Evolutionary conservation across 2,113 vertebrate species (phyloP).

Genomic region (Spizaetus ornatus): DNA sequence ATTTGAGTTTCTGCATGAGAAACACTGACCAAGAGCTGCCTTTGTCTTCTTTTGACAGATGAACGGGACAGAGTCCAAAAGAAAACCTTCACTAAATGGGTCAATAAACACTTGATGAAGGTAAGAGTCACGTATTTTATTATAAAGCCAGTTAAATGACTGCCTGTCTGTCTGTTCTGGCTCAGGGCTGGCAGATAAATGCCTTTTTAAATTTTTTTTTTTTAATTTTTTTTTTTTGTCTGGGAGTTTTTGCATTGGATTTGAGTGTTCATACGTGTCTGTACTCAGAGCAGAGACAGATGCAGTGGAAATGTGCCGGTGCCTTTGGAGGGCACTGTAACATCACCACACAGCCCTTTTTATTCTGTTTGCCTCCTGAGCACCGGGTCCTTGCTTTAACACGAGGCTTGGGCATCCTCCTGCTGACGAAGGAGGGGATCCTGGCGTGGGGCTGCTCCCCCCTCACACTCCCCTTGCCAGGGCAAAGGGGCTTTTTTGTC

Average conservation of each 20-base stretch:
- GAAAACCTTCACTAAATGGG: slow-evolving; percentile 98
- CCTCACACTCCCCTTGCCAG: no score
- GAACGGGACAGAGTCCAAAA: slow-evolving; percentile 98
- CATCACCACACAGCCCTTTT: neutral
- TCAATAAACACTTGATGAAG: slow-evolving; percentile 99
- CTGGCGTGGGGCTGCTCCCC: neutral
- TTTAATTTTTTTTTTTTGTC: fast-evolving
- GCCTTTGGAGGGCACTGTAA: slow-evolving; percentile 35
- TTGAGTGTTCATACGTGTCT: fast-evolving
- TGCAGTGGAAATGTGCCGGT: neutral
- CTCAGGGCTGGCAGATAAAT: neutral
- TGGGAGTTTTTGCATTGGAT: neutral
- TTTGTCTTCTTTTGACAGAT: slow-evolving; percentile 79
- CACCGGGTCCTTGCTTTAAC: neutral
- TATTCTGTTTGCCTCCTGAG: neutral
- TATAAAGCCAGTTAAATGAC: fast-evolving
- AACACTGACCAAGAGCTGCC: slow-evolving; percentile 10
- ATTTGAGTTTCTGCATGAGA: slow-evolving; percentile 27
- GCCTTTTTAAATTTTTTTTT: neutral
- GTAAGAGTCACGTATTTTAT: slow-evolving; percentile 56
- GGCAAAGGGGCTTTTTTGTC: neutral
- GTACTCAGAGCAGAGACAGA: neutral
- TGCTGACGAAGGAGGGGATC: neutral
- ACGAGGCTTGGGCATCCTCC: neutral
- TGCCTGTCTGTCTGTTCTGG: fast-evolving